These are phyloP conservation scores for Galeopsomyia nigrocyanea DNA, from an alignment of 2,888 invertebrate species.

Conservation along the genomic window DNA sequence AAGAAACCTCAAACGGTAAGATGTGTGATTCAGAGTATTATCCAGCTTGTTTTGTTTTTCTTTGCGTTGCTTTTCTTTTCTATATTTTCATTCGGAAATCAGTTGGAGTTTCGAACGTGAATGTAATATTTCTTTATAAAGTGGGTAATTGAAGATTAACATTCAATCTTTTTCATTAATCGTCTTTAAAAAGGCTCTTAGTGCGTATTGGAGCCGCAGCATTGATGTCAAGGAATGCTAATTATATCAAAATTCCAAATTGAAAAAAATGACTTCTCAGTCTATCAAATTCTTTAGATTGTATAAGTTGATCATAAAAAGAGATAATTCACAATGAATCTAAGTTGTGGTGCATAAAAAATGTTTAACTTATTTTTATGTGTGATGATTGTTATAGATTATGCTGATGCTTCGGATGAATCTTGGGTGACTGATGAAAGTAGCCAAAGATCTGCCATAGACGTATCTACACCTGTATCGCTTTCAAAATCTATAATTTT, in stretches of 20 bases:
- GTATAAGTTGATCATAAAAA: too few relatives aligned
- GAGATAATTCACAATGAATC: too few relatives aligned
- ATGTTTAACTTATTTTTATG: background rate
- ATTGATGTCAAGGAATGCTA: too few relatives aligned
- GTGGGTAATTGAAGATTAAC: background rate
- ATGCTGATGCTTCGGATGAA: slow-evolving; percentile 27
- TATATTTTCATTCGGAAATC: background rate
- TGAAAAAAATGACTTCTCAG: too few relatives aligned
- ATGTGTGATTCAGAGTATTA: background rate
- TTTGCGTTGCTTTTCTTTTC: background rate
- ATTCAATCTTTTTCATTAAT: too few relatives aligned
- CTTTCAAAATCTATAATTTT: slow-evolving; percentile 1
- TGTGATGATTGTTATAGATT: slow-evolving; percentile 31
- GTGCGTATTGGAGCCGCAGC: too few relatives aligned
- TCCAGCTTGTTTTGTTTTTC: too few relatives aligned
- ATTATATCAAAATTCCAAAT: too few relatives aligned
- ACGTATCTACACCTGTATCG: background rate
- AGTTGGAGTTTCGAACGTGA: background rate
- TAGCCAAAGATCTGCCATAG: background rate
- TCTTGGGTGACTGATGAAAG: slow-evolving; percentile 4
- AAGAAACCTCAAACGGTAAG: slow-evolving; percentile 33
- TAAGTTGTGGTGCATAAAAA: background rate
- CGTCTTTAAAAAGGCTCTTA: too few relatives aligned
- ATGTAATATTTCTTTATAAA: background rate
- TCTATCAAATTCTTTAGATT: too few relatives aligned